These are phyloP conservation scores for Dryadula phaetusa DNA, from an alignment of 2,888 invertebrate genomes.

Conservation along the genomic window DNA sequence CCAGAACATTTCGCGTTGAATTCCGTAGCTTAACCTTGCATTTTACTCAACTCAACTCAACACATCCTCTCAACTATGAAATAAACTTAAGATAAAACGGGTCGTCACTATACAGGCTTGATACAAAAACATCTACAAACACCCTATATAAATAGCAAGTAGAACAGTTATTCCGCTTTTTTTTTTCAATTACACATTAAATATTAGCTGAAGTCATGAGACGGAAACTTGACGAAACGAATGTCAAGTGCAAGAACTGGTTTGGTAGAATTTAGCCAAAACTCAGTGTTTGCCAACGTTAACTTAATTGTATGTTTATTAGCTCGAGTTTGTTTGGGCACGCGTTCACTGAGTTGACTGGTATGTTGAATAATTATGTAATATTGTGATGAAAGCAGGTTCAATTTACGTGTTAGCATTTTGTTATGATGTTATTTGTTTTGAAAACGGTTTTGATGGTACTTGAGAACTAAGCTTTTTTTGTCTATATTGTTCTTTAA, in stretches of 20 bases:
- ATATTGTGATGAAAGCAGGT: not conserved
- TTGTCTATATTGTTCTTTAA: no score
- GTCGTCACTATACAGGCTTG: no score
- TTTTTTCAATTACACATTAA: slow-evolving; percentile 45
- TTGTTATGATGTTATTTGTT: no score
- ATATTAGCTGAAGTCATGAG: slow-evolving; percentile 44
- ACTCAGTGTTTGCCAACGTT: slow-evolving; percentile 28
- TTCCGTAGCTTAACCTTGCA: no score
- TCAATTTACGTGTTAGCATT: not conserved
- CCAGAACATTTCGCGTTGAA: no score
- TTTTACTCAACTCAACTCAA: no score
- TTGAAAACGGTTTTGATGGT: no score
- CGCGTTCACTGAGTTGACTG: slow-evolving; percentile 9
- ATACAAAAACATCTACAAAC: no score
- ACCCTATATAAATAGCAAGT: slow-evolving; percentile 11
- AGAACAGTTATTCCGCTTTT: slow-evolving; percentile 19
- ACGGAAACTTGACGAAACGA: slow-evolving; percentile 30
- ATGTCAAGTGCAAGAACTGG: slow-evolving; percentile 37
- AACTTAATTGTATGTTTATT: slow-evolving; percentile 39
- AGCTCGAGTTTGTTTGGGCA: slow-evolving; percentile 38
- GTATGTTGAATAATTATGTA: not conserved
- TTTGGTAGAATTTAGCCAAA: slow-evolving; percentile 39
- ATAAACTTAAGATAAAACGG: no score
- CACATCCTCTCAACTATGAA: no score
- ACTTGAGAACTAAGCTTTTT: no score